These are phyloP conservation scores for Proisotoma minuta DNA, from an alignment of 2,888 invertebrate species.

Conservation along the genomic window DNA sequence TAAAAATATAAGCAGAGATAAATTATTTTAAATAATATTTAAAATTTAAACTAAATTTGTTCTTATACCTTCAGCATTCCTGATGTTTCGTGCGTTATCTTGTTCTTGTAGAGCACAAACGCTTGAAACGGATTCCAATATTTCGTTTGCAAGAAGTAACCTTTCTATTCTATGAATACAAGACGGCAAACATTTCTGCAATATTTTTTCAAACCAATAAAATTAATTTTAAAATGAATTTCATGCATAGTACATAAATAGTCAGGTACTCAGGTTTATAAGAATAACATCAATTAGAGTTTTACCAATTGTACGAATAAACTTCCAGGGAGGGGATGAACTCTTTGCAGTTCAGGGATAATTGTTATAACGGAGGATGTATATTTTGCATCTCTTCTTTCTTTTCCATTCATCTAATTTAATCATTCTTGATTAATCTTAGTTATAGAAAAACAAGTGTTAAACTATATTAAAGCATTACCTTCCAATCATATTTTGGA, in stretches of 20 bases:
- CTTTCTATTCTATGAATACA: conserved; percentile 71
- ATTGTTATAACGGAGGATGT: conserved; percentile 50
- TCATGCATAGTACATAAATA: too few relatives aligned
- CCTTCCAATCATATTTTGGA: not conserved
- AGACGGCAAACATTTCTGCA: too few relatives aligned
- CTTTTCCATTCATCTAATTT: not conserved
- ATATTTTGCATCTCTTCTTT: not conserved
- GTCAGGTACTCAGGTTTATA: too few relatives aligned
- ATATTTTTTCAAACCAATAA: too few relatives aligned
- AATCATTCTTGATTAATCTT: not conserved
- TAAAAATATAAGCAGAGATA: too few relatives aligned
- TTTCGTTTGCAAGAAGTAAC: conserved; percentile 68
- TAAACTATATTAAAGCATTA: not conserved
- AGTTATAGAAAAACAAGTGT: not conserved
- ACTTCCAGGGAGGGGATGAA: conserved; percentile 56
- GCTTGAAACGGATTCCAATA: conserved; percentile 59
- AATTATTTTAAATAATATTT: too few relatives aligned
- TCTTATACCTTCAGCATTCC: too few relatives aligned
- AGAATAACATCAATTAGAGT: too few relatives aligned
- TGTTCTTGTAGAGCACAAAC: too few relatives aligned
- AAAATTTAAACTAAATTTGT: too few relatives aligned
- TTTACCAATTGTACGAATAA: conserved; percentile 87
- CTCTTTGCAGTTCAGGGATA: conserved; percentile 79
- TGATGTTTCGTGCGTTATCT: too few relatives aligned
- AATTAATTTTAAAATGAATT: too few relatives aligned